phyloP scores from a whole-genome alignment of 1,140 invertebrate species.

The Anastatus disparis region DNA sequence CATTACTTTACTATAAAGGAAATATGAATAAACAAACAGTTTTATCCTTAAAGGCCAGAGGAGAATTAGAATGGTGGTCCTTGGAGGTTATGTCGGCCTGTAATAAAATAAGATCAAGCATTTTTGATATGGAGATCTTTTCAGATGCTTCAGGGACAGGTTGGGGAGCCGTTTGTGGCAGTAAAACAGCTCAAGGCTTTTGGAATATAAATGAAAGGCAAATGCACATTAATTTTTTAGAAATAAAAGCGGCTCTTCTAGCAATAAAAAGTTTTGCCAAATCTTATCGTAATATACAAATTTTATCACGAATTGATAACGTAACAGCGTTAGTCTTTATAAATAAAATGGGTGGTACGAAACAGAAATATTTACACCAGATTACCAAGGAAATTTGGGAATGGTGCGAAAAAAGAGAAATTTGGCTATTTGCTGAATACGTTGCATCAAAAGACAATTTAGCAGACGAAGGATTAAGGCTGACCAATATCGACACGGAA shows the following conservation, averaged over 20 bases:
- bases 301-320: too few species aligned
- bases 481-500: constrained; percentile 16
- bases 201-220: constrained; percentile 48
- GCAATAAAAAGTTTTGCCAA: too few species aligned
- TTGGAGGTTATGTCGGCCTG: neutral
- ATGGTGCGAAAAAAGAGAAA: constrained; percentile 43
- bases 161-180: constrained; percentile 47
- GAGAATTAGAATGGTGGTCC: constrained; percentile 38
- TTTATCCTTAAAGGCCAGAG: neutral
- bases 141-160: constrained; percentile 55
- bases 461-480: constrained; percentile 45
- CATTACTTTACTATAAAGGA: constrained; percentile 34
- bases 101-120: constrained; percentile 26
- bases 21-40: constrained; percentile 12
- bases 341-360: constrained; percentile 16
- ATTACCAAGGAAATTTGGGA: constrained; percentile 44
- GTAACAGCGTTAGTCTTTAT: too few species aligned
- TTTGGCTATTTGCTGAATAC: constrained; percentile 48
- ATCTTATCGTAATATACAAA: too few species aligned
- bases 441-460: constrained; percentile 42
- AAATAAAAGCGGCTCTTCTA: too few species aligned
- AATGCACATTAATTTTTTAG: constrained; percentile 29
- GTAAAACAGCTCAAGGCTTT: constrained; percentile 40
- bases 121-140: constrained; percentile 53
- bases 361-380: constrained; percentile 37